Evolutionary conservation across 92 coral and sea anemone species (phyloP), one percentile per base, ranked within the genome.

Genomic region (Umimayanthus chanpuru): DNA sequence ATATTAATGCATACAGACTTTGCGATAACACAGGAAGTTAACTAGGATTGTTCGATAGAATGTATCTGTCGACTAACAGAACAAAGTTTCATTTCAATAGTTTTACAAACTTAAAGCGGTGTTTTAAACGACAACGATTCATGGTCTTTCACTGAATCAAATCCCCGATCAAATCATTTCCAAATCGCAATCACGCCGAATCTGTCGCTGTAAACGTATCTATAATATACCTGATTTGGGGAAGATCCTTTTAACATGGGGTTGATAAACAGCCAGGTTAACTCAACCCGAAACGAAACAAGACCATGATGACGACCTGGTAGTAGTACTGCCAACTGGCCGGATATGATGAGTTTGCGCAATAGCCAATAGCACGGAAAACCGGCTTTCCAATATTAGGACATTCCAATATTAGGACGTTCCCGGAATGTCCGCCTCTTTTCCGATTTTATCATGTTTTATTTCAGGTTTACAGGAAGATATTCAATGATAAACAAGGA

Each of bases 271-370:
- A 16, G 18, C 5, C 2, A 73, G 44, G 23, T 73, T 61, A 53
- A 14, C 58, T 53, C 18, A 53, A 71, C 29, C 16, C 40, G 14
- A 71, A 71, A 6, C 16, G 41, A 71, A 25, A 18, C 38, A 26
- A 71, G 28, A 3, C 16, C 75, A 29, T 44, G 50, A 44, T 44
- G 50, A 44, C 1, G 50, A 44, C 9, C 50, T 43, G 49, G 75
- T 71, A n/a, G n/a, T n/a, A n/a, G n/a, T n/a, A n/a, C n/a, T n/a
- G n/a, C n/a, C n/a, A n/a, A 28, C 15, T 71, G 75, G 76, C 30
- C 36, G 14, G 49, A 43, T 43, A 44, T 44, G 76, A 32, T 16
- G 85, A 80, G 72, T 58, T 58, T 81, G 85, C 85, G 73, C 73
- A 61, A 40, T 36, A 39, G 47, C 7, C 18, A 10, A 6, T 44